A percentile compares a stretch with the other conserved stretches of the same genome.
Evolutionary conservation across 2,113 vertebrate species (phyloP).

Genomic region (Agapornis roseicollis): DNA sequence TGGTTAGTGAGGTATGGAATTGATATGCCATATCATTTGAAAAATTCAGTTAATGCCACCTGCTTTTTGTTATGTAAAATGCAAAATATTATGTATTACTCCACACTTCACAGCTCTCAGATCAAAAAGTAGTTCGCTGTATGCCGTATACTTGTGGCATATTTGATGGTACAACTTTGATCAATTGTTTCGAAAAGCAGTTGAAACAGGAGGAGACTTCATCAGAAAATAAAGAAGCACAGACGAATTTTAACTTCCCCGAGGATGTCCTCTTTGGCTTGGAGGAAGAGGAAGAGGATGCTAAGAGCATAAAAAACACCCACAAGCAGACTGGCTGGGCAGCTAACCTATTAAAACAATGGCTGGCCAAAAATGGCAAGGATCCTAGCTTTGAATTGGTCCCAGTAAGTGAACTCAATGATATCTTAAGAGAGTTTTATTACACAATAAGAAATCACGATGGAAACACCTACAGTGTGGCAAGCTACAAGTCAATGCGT

Average conservation of each 20-base stretch:
- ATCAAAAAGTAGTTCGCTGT: constrained; percentile 57
- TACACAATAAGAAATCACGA: constrained; percentile 61
- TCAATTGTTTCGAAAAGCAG: constrained; percentile 66
- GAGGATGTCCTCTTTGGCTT: constrained; percentile 61
- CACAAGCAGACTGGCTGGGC: constrained; percentile 66
- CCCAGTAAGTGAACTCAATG: constrained; percentile 66
- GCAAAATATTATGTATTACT: constrained; percentile 30
- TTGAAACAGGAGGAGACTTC: constrained; percentile 63
- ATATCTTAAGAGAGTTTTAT: constrained; percentile 66
- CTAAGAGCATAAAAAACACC: constrained; percentile 69
- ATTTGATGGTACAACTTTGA: constrained; percentile 65
- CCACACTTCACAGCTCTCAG: constrained; percentile 43
- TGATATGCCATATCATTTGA: not conserved
- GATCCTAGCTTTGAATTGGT: constrained; percentile 67
- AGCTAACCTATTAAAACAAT: constrained; percentile 63
- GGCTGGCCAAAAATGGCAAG: constrained; percentile 64
- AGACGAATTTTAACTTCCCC: constrained; percentile 53
- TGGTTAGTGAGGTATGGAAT: not conserved
- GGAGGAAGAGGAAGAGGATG: constrained; percentile 68
- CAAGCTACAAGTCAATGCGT: constrained; percentile 71
- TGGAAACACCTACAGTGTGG: constrained; percentile 70
- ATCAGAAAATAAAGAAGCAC: constrained; percentile 61
- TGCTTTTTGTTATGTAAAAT: constrained; percentile 54
- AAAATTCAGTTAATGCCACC: constrained; percentile 51
- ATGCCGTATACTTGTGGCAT: constrained; percentile 57